phyloP scores from a whole-genome alignment of 1,140 invertebrate genomes.

The Homalodisca vitripennis region DNA sequence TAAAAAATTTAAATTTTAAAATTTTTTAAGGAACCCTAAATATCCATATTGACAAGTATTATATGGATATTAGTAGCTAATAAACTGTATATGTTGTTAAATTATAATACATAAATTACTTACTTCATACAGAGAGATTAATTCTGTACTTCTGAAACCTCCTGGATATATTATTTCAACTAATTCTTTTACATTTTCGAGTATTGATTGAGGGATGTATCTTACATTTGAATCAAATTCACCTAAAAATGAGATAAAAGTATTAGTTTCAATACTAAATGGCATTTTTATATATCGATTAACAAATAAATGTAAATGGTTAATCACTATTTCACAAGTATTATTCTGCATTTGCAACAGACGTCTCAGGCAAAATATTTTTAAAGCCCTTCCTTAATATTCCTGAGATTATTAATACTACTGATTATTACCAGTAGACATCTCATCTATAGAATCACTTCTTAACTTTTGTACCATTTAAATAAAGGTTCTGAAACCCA shows the following conservation, averaged over 20 bases:
- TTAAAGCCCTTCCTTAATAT: not conserved
- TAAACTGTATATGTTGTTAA: not conserved
- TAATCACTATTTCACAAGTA: not conserved
- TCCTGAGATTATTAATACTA: too few species aligned
- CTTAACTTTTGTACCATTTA: too few species aligned
- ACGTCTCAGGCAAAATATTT: not conserved
- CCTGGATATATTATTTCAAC: not conserved
- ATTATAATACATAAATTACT: not conserved
- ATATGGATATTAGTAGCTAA: too few species aligned
- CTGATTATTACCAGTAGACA: too few species aligned
- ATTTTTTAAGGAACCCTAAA: not conserved
- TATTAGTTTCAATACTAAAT: too few species aligned
- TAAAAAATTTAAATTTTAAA: not conserved
- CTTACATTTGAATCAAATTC: too few species aligned
- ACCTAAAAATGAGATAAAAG: too few species aligned
- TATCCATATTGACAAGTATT: slow-evolving; percentile 1
- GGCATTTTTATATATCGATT: not conserved
- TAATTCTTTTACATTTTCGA: not conserved
- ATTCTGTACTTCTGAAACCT: not conserved
- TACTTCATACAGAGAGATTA: not conserved
- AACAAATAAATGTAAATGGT: not conserved
- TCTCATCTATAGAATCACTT: too few species aligned
- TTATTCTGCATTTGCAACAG: not conserved
- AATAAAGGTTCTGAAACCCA: too few species aligned
- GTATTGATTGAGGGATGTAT: not conserved